Conservation (phyloP, 2,113 vertebrate species). For the Orycteropus afer region DNA sequence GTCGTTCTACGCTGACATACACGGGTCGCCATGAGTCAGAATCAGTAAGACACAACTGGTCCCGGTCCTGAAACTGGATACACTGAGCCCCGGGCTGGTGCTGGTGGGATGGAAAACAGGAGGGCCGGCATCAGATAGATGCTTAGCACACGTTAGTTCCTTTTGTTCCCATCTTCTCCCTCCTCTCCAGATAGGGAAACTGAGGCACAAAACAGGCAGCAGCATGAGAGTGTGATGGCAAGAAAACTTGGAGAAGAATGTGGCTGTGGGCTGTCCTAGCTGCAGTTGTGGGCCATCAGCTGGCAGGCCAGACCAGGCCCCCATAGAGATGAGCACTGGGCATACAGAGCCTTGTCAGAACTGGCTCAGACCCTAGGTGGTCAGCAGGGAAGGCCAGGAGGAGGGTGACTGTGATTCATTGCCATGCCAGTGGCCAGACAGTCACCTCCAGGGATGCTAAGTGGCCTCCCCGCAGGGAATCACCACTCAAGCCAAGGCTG, state of each 20-base stretch:
- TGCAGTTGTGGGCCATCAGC: neutral
- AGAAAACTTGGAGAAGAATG: neutral
- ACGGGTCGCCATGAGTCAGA: neutral
- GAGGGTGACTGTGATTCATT: neutral
- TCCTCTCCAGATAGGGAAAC: neutral
- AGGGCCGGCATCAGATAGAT: neutral
- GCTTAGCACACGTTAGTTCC: neutral
- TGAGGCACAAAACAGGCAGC: neutral
- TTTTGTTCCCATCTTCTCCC: neutral
- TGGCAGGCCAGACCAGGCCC: neutral
- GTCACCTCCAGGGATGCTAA: constrained; percentile 30
- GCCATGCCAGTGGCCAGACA: neutral
- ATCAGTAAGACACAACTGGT: neutral
- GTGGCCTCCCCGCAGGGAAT: neutral
- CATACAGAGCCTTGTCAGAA: neutral
- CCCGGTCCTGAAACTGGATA: neutral
- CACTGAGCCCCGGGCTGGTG: neutral
- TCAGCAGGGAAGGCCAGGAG: neutral
- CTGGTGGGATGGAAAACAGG: neutral
- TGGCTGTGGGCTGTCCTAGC: neutral
- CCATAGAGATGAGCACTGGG: rapidly evolving
- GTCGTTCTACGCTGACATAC: neutral
- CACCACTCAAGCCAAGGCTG: neutral
- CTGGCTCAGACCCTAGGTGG: neutral
- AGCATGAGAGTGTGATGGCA: neutral